Base-by-base conservation (phyloP, 2,888 invertebrate species). In the Pollenia griseotomentosa region DNA sequence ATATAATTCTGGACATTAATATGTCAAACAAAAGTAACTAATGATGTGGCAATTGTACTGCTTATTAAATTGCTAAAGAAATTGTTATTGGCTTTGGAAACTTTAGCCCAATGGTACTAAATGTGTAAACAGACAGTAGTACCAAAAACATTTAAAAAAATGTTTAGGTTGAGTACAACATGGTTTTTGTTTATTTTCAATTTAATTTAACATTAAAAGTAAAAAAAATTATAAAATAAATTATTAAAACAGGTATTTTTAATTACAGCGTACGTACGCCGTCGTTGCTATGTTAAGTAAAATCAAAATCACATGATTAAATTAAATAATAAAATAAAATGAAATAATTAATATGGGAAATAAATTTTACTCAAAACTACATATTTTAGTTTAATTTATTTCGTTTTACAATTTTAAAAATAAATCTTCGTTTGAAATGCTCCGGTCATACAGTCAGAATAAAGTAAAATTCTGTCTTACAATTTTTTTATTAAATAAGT, bases 261-360 rank as follows among this genome's bases (percentile, higher is more conserved):
- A 42, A 71, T 48, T 61, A 12, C 8, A 65, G 55, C 14, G 51
- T 33, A 14, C 16, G 19, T 65, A 40, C 57, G 12, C 1, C 42
- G 51, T 12, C 53, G 44, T 57, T 40, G 59, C 40, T 59, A 33
- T 16, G 14, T 59, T 59, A 14, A 33, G 7, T 59, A 14, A 33
- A 44, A 77, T 77, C 65, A 78, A 57, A 68, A 68, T 78, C 78
- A 78, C 78, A 78, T 78, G 78, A 78, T 78, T 59, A 16, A 55
- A 48, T 51, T 16, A n/a, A n/a, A n/a, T 14, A 75, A 44, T 14
- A 12, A 48, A 48, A 66, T 48, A 55, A 55, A 46, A 33, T 48
- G n/a, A 59, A 59, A 73, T 59, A 42, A 63, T 63, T 61, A 61
- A 10, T 63, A 44, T 11, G 44, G 44, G 44, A 63, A 63, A 11